Percentiles rank a stretch among this genome's conserved stretches.
phyloP scores from a whole-genome alignment of 2,888 invertebrate species.

The Anodontia alba region DNA sequence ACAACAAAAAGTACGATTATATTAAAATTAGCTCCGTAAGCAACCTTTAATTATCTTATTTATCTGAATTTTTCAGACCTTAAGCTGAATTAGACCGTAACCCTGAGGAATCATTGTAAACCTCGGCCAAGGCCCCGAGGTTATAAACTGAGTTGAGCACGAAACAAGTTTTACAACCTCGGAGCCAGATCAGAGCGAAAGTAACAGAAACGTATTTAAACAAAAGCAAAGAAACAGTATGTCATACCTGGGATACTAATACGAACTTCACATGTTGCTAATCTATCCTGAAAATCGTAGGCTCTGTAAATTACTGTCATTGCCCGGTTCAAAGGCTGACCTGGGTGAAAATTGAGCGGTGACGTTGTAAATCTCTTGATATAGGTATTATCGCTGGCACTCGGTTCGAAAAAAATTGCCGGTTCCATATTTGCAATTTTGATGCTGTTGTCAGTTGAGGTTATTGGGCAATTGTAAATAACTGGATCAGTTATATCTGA shows the following conservation, averaged over 20 bases:
- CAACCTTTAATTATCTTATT: no score
- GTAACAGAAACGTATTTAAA: no score
- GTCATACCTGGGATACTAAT: conserved; percentile 5
- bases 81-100: no score
- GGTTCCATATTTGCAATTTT: conserved; percentile 35
- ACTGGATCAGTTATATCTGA: conserved; percentile 64
- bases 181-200: no score
- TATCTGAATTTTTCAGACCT: no score
- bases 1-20: no score
- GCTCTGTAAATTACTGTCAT: conserved; percentile 59
- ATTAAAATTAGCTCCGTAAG: no score
- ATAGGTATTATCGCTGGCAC: conserved; percentile 60
- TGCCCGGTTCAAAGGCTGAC: conserved; percentile 28
- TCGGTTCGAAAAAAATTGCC: conserved; percentile 36
- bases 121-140: no score
- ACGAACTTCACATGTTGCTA: conserved; percentile 26
- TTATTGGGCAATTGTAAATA: conserved; percentile 59
- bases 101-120: no score
- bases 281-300: conserved; percentile 39
- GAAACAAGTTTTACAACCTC: no score
- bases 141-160: no score
- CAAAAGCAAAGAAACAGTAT: no score
- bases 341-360: conserved; percentile 40
- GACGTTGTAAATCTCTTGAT: conserved; percentile 20
- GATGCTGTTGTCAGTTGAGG: background rate